Evolutionary conservation across 2,888 invertebrate species (phyloP), one percentile per base, ranked within the genome.

Genomic region (Zygogramma bicolorata): DNA sequence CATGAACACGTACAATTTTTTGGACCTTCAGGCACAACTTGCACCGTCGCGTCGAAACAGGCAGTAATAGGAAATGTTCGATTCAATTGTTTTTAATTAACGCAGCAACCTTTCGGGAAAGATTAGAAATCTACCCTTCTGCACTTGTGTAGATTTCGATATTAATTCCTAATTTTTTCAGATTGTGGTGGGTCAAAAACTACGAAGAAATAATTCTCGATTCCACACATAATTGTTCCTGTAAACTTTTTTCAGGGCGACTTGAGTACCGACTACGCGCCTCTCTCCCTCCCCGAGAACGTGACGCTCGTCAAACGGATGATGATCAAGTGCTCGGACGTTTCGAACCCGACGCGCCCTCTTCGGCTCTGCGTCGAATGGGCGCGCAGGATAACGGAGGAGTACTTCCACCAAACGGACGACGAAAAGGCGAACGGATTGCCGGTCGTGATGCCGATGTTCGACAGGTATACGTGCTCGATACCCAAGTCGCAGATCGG

Each of bases 391-490:
- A 99, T 99, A 78, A 97, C 98, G 0, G 97, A 98, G 85, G 99
- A 99, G 86, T 99, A 99, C 88, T 99, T 97, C 88, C 91, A 93
- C 81, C 99, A 99, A 91, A 99, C 99, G 6, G 98, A 98, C 84
- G 98, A 98, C 85, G 99, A 99, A 88, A 97, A 97, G 84, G 90
- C 91, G 13, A 91, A 92, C 78, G 93, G 93, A 61, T 88, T 99
- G 82, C 98, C 99, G 0, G 96, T 99, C 7, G 97, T 98, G 76
- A 99, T 99, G 99, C 98, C 98, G 7, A 95, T 97, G 92, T 99
- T 99, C 88, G 98, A 99, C 88, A 92, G 98, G 79, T 91, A 92
- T 73, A 93, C 95, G 1, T 98, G 98, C 88, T 98, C 97, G 83
- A 96, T 99, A 85, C 98, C 99, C 66, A 96, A 97, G 88, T 97